Base-by-base conservation (phyloP, 2,113 vertebrate species). In the Cyprinus carpio region DNA sequence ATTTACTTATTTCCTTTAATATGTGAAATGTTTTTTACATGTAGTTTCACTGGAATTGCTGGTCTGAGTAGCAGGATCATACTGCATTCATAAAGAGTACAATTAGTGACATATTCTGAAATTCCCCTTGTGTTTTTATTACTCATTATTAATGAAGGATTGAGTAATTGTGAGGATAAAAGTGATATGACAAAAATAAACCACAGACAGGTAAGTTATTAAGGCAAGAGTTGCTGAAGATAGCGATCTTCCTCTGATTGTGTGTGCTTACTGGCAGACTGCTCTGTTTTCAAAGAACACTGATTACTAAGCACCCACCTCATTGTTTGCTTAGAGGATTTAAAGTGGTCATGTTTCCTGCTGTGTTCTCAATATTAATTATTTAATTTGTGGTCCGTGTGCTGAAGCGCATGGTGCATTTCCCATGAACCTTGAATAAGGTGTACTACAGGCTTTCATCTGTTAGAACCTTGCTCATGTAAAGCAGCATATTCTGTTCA, bases 351-450 rank as follows among this genome's bases (percentile, higher is more conserved):
- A 18, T 69, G 12, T 75, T 81, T 86, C 84, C 84, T 86, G 54
- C n/a, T 43, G 31, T 10, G 40, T 60, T 71, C 46, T 69, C 25
- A 31, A 43, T 18, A 69, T 76, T 18, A 69, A 81, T 40, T 40
- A 0, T 49, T 58, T 49, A 31, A 34, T 76, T 29, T 75, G 75
- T 15, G 6, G 2, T 79, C 29, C 13, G 15, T 40, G 82, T 82
- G 91, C 87, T 89, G 89, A 87, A 92, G 91, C 87, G 90, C 89
- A 37, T 37, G 85, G 60, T 87, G 83, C 91, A 91, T 91, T 91
- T 91, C 91, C 89, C 64, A 69, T 69, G 64, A 82, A 31, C 27
- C 43, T 49, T 69, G 60, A 31, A 67, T n/a, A 81, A 10, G n/a
- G 37, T 15, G n/a, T 15, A 49, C 25, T 16, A 18, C 27, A 0